Base-by-base conservation (phyloP, 2,113 vertebrate species). In the Caranx melampygus region DNA sequence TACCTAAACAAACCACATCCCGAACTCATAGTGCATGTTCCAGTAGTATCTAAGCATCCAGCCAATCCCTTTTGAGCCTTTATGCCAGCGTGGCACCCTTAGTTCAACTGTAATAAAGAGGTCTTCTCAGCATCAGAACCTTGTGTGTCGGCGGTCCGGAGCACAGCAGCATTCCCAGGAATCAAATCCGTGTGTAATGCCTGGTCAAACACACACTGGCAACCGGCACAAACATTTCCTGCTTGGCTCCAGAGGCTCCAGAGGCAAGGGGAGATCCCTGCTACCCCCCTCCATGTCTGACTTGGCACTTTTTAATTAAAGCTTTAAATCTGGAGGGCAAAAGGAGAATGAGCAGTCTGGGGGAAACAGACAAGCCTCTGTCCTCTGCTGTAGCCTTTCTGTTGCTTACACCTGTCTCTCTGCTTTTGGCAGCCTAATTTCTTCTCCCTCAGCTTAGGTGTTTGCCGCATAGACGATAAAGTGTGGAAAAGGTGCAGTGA, bases 201-300 rank as follows among this genome's bases (percentile, higher is more conserved):
- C 91, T 91, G 87, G 89, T 93, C 94, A 91, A 86, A 92, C 94
- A 92, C 90, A 90, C 91, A 93, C 91, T 86, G 91, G 94, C 95
- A 96, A 95, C 90, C 3, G 6, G 91, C 89, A 81, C 89, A 94
- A 95, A 89, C 83, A 86, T 95, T 96, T 97, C 94, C 95, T 90
- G 90, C 89, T 94, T 92, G 93, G 95, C 94, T 92, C 21, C 26
- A 87, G 87, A 87, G 89, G 90, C 94, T 94, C 94, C 92, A 72
- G 88, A 88, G 82, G 69, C 78, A 71, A 88, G 81, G 79, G 84
- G 86, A 87, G 89, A 89, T 79, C 81, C 81, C 84, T 47, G 51
- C 54, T 18, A 63, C 79, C 77, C 81, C 82, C 66, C 67, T 45
- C 72, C 75, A 66, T 74, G 88, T 86, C 87, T 92, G 90, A 92